Base-by-base conservation (phyloP, 2,113 vertebrate species). In the Nibea albiflora region DNA sequence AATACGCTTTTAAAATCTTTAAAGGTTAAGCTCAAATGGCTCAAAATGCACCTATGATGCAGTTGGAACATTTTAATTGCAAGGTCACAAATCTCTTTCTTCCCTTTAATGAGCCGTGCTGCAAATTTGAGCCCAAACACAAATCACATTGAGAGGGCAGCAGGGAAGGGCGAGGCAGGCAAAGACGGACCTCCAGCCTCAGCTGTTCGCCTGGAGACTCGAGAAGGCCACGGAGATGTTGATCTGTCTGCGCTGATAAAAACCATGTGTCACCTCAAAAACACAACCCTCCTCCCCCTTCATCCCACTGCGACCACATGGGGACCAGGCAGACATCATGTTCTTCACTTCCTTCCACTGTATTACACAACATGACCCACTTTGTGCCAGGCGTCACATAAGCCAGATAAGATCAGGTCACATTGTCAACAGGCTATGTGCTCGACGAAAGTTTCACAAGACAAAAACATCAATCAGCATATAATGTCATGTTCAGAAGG, bases 201-300 rank as follows among this genome's bases (percentile, higher is more conserved):
- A 94, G 91, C 93, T 94, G 93, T 93, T 93, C 2, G 93, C 93
- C 92, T 58, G 84, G 65, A 93, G 92, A 90, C 88, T 87, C 28
- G 46, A 83, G 84, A 90, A 82, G 82, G 72, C 80, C 69, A 69
- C 53, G 50, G 70, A 89, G 85, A 88, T 90, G 90, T 92, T 89
- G 85, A 91, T 84, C 89, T 81, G 86, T 81, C 77, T 84, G 73
- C 50, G 69, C 75, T 56, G 83, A 85, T 76, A 87, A 88, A 84
- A 90, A 77, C 64, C 85, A 86, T 83, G 85, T 89, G 90, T 90
- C 91, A 92, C 84, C 82, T 90, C 77, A 47, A 78, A 89, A 78
- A 81, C 81, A 78, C 61, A 63, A 0, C 67, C 79, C 67, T 47
- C 71, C 73, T 44, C 64, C 77, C 65, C 71, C 73, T 20, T 60